Percentiles rank a stretch among this genome's conserved stretches.
These are phyloP conservation scores for Erebia palarica DNA, from an alignment of 2,888 invertebrate genomes.

Conservation along the genomic window DNA sequence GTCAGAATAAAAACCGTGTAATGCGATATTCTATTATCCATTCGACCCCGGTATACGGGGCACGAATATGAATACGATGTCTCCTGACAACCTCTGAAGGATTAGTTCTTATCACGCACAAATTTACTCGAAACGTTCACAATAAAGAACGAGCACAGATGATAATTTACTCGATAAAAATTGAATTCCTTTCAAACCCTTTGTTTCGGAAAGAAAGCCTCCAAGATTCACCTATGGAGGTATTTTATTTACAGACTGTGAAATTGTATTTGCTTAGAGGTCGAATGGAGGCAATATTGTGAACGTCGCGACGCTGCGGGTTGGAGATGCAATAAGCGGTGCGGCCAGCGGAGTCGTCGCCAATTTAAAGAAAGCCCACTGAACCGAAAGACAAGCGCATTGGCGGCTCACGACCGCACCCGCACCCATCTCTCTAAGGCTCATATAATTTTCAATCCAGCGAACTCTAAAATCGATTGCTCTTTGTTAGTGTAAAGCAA, in stretches of 20 bases:
- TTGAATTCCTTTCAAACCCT: slow-evolving; percentile 56
- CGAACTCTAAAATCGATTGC: slow-evolving; percentile 81
- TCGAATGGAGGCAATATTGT: slow-evolving; percentile 80
- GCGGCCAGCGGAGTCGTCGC: slow-evolving; percentile 79
- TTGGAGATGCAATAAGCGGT: slow-evolving; percentile 79
- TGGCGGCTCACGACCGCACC: slow-evolving; percentile 78
- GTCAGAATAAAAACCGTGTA: slow-evolving; percentile 75
- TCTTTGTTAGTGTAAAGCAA: slow-evolving; percentile 79
- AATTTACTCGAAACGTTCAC: slow-evolving; percentile 54
- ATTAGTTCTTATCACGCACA: slow-evolving; percentile 76
- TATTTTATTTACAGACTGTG: slow-evolving; percentile 76
- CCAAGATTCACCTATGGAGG: slow-evolving; percentile 59
- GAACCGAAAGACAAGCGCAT: slow-evolving; percentile 84
- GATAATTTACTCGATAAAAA: slow-evolving; percentile 65
- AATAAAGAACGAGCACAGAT: slow-evolving; percentile 46
- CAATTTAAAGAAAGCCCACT: slow-evolving; percentile 84
- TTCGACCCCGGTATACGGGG: slow-evolving; percentile 55
- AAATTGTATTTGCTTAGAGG: slow-evolving; percentile 81
- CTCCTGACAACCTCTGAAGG: slow-evolving; percentile 67
- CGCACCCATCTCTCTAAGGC: slow-evolving; percentile 70
- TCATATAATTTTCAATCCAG: slow-evolving; percentile 82
- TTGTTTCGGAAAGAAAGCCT: slow-evolving; percentile 15
- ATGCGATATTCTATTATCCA: slow-evolving; percentile 65
- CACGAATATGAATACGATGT: slow-evolving; percentile 73
- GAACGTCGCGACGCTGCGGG: slow-evolving; percentile 77